Evolutionary conservation across 2,888 invertebrate genomes (phyloP).

Genomic region (Melieria crassipennis): DNA sequence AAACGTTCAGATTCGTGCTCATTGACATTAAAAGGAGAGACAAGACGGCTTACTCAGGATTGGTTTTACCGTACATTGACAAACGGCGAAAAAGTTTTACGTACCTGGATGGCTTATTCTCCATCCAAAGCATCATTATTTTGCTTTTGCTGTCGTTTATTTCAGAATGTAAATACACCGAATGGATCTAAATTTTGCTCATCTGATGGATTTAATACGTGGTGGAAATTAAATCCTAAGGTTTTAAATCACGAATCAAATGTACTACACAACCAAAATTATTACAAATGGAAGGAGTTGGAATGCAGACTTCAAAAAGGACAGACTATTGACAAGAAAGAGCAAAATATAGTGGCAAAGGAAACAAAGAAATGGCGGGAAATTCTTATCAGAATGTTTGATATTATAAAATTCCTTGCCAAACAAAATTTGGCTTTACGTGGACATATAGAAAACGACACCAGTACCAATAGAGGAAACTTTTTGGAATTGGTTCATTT

Average conservation of each 20-base stretch:
- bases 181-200: constrained; percentile 5
- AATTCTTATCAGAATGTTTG: no score
- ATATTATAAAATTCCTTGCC: no score
- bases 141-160: no score
- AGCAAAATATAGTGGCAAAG: not conserved
- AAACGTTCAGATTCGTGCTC: no score
- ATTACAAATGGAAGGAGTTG: constrained; percentile 32
- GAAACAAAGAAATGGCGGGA: no score
- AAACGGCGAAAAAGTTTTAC: constrained; percentile 56
- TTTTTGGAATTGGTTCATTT: no score
- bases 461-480: no score
- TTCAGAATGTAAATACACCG: not conserved
- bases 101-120: not conserved
- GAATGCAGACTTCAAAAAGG: constrained; percentile 29
- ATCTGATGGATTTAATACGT: not conserved
- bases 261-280: constrained; percentile 28
- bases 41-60: constrained; percentile 75
- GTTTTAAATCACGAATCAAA: constrained; percentile 12
- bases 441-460: no score
- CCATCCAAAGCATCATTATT: no score
- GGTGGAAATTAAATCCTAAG: constrained; percentile 14
- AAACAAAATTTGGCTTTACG: no score
- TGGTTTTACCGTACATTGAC: constrained; percentile 77
- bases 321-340: constrained; percentile 32
- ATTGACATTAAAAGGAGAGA: no score